These are phyloP conservation scores for Candidula unifasciata DNA, from an alignment of 2,888 invertebrate species.

Conservation along the genomic window DNA sequence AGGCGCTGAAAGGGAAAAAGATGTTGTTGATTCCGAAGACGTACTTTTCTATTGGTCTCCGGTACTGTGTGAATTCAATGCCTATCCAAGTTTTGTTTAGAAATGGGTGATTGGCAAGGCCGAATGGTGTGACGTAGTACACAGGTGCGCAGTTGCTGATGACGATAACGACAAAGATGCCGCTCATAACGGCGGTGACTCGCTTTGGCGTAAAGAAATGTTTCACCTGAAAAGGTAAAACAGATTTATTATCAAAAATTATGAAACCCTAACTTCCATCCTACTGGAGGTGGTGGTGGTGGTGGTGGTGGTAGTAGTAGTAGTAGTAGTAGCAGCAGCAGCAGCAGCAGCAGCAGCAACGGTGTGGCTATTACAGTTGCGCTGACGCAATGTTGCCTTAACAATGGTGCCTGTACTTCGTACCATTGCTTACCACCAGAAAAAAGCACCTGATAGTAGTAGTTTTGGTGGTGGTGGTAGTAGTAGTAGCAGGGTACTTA, in stretches of 20 bases:
- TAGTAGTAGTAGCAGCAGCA: too few species aligned
- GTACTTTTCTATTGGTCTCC: neutral
- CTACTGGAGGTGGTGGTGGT: neutral
- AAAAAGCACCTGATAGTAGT: too few species aligned
- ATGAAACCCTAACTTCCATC: neutral
- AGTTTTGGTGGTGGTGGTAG: too few species aligned
- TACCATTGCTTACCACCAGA: too few species aligned
- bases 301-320: too few species aligned
- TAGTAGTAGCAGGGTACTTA: too few species aligned
- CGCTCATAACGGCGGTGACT: neutral
- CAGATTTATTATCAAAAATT: neutral
- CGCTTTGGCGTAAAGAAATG: neutral
- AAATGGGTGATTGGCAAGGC: neutral
- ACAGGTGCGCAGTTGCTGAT: neutral
- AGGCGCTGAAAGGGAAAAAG: neutral
- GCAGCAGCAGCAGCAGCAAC: too few species aligned
- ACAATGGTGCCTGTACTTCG: too few species aligned
- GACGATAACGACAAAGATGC: neutral
- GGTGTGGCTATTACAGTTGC: too few species aligned
- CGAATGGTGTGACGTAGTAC: neutral
- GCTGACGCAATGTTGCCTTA: too few species aligned
- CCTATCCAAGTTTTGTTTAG: conserved; percentile 3
- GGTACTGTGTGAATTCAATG: neutral
- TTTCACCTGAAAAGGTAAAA: neutral
- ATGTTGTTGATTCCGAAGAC: neutral